Percentiles rank a stretch among this genome's conserved stretches.
Conservation (phyloP, 2,888 invertebrate species). For the Nomada lathburiana region DNA sequence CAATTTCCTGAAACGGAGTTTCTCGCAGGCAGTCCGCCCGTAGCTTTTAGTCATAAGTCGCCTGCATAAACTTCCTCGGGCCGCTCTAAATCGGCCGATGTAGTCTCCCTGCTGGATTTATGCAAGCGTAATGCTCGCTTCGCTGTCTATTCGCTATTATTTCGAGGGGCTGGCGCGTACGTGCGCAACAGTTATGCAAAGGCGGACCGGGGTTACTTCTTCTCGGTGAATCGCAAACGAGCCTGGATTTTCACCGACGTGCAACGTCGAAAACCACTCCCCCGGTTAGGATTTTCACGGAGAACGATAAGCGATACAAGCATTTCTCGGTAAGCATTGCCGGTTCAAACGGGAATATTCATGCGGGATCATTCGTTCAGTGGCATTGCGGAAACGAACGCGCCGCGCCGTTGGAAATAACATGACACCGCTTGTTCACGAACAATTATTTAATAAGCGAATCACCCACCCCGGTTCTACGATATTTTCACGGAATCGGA, state of each 20-base stretch:
- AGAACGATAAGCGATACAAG: conserved; percentile 15
- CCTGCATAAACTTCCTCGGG: conserved; percentile 38
- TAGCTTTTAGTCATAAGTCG: not conserved
- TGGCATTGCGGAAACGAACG: not conserved
- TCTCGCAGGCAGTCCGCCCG: not conserved
- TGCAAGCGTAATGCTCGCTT: conserved; percentile 57
- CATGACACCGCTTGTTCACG: not conserved
- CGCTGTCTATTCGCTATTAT: conserved; percentile 59
- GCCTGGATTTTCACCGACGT: conserved; percentile 55
- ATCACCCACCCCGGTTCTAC: conserved; percentile 6
- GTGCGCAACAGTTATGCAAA: conserved; percentile 64
- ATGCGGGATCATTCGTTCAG: not conserved
- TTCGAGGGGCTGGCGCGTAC: conserved; percentile 32
- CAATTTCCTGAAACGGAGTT: not conserved
- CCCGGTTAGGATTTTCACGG: conserved; percentile 10
- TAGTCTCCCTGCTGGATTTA: conserved; percentile 53
- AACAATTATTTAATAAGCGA: conserved; percentile 30
- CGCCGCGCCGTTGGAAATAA: not conserved
- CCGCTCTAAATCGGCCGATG: conserved; percentile 19
- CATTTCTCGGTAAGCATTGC: not conserved
- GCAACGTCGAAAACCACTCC: not conserved
- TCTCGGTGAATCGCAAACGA: conserved; percentile 61
- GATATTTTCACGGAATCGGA: conserved; percentile 26
- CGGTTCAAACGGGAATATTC: conserved; percentile 3
- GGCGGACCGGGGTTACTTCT: conserved; percentile 22